Conservation (phyloP, 2,888 invertebrate genomes). For the Bembecia ichneumoniformis region DNA sequence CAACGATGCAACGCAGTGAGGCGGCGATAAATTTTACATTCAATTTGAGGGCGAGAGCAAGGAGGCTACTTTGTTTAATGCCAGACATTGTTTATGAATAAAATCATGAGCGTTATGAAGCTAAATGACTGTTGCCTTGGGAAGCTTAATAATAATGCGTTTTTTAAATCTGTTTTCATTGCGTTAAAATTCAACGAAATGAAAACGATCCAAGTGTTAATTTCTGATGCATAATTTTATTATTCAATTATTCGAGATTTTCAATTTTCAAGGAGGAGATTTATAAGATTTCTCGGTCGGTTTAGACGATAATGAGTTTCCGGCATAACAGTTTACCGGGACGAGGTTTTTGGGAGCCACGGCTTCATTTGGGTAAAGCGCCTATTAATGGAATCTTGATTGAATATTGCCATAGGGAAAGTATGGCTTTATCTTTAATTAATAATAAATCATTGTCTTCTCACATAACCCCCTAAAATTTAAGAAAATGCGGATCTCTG, state of each 20-base stretch:
- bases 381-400: constrained; percentile 33
- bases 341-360: constrained; percentile 36
- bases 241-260: constrained; percentile 64
- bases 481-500: too few species aligned
- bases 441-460: too few species aligned
- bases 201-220: constrained; percentile 16
- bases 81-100: constrained; percentile 13
- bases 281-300: constrained; percentile 62
- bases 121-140: constrained; percentile 1
- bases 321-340: constrained; percentile 55
- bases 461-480: too few species aligned
- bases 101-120: constrained; percentile 7
- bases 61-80: constrained; percentile 25
- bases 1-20: constrained; percentile 24
- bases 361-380: constrained; percentile 38
- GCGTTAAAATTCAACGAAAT: neutral
- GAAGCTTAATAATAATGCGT: too few species aligned
- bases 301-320: constrained; percentile 65
- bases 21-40: constrained; percentile 38
- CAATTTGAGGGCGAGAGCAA: constrained; percentile 32
- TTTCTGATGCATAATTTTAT: constrained; percentile 23
- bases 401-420: constrained; percentile 12
- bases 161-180: too few species aligned
- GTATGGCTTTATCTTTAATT: neutral
- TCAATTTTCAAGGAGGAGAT: constrained; percentile 56